A percentile compares a stretch with the other conserved stretches of the same genome.
Evolutionary conservation across 2,113 vertebrate species (phyloP).

Genomic region (Ictalurus punctatus): DNA sequence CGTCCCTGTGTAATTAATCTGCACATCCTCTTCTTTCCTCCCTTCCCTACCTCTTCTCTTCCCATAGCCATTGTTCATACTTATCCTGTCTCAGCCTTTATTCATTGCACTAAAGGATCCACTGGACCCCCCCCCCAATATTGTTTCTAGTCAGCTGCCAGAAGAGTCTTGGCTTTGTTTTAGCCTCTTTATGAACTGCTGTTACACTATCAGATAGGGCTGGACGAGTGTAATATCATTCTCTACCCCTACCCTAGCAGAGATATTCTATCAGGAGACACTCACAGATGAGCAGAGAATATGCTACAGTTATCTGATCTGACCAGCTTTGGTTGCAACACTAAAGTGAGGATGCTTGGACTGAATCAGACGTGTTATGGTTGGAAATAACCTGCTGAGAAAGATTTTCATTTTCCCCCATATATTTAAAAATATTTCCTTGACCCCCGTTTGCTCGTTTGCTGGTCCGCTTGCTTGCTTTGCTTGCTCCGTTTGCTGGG

Average conservation of each 20-base stretch:
- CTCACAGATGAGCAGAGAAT: neutral
- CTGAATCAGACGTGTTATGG: neutral
- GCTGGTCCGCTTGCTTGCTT: no score
- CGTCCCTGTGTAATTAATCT: slow-evolving; percentile 16
- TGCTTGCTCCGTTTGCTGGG: no score
- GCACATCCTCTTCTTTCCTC: slow-evolving; percentile 6
- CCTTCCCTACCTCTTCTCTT: neutral
- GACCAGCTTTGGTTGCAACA: neutral
- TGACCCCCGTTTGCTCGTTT: no score
- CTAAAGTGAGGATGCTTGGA: neutral
- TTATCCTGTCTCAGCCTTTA: neutral
- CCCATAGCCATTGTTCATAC: slow-evolving; percentile 5
- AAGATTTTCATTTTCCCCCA: neutral
- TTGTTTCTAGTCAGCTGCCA: neutral
- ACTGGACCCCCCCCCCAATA: neutral
- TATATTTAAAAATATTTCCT: neutral
- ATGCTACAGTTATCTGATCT: slow-evolving; percentile 10
- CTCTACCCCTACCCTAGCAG: neutral
- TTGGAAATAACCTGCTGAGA: neutral
- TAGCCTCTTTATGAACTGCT: slow-evolving; percentile 12
- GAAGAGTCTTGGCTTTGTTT: slow-evolving; percentile 10
- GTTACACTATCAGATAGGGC: slow-evolving; percentile 3
- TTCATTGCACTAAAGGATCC: neutral
- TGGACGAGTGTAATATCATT: neutral
- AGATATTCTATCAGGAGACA: neutral